Base-by-base conservation (phyloP, 2,113 vertebrate species). In the Pogonocichla stellata region DNA sequence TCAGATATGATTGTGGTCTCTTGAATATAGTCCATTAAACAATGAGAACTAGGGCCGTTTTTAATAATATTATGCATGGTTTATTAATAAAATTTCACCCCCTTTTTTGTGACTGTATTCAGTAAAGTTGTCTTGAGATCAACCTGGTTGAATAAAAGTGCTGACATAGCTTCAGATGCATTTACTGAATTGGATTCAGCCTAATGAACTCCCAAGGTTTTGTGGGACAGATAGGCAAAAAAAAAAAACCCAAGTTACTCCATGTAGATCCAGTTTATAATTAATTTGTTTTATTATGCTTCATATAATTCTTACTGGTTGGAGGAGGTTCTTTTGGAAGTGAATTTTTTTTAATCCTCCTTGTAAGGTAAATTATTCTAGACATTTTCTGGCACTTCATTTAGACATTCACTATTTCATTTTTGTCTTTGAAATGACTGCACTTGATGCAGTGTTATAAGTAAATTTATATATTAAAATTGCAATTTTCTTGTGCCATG, bases 81-180 rank as follows among this genome's bases (percentile, higher is more conserved):
- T 36, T 95, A 75, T 57, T 93, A 69, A 57, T 66, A 65, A 96
- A 90, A 83, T 87, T 36, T 78, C 81, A 31, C 22, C 28, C 38
- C 73, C 33, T 80, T 33, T 33, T 62, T 93, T 75, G 22, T 67
- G 48, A 66, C 17, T 77, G 9, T 57, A 22, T 82, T 85, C 12
- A 79, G 6, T 40, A 34, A 91, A 57, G 82, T 57, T 78, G 12
- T 65, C 86, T 26, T 36, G 57, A 75, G 33, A 67, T 86, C 53
- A 33, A 2, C 36, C 11, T 82, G 9, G 6, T 58, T 77, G 25
- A 74, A 56, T 82, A 24, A 74, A 83, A 80, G 6, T 18, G 15
- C 13, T 61, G 60, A 12, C 8, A n/a, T 19, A 10, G 5, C 31
- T 11, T 71, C 6, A 19, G 61, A 24, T 65, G 7, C 14, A 5